Base-by-base conservation (phyloP, 2,113 vertebrate species). In the Emydura subglobosa region DNA sequence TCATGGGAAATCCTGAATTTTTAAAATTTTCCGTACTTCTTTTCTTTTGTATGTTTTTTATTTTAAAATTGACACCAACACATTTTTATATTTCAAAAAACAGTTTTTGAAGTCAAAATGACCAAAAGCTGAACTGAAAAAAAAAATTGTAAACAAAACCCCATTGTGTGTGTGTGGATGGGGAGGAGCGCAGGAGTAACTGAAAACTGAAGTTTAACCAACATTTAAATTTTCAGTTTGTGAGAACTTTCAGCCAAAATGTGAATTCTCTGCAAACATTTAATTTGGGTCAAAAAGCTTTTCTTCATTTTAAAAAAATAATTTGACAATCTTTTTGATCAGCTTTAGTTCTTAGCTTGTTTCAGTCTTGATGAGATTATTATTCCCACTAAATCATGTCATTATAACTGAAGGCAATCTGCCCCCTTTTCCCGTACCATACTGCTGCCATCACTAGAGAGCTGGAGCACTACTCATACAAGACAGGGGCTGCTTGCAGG, bases 391-490 rank as follows among this genome's bases (percentile, higher is more conserved):
- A 3, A 16, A 29, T 27, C 8, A 21, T 1, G 1, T 11, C 1
- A 54, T 68, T 82, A 25, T 10, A 44, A 25, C 19, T 3, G 34
- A 72, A 54, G 21, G 2, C 31, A n/a, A 22, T 25, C 17, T 53
- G 42, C 24, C 5, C 44, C 29, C 39, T 72, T 72, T 50, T 6
- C 29, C 39, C 21, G 27, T 24, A 16, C 47, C 22, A 51, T 3
- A 11, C 34, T 27, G 16, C 49, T 27, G 47, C 31, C 24, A 51
- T 51, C 50, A 68, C 31, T 25, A 72, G 8, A 24, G 10, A 7
- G 53, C 5, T 34, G 68, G 31, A 82, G 25, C 55, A 25, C 0
- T 44, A 11, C 22, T 51, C 42, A 3, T 31, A 29, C 0, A 0
- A 17, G 82, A 83, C 14, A 3, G 13, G 51, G 83, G 10, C 7